Percentiles rank a stretch among this genome's conserved stretches.
These are phyloP conservation scores for Aphelenchoides avenae DNA, from an alignment of 1,140 invertebrate species.

Conservation along the genomic window DNA sequence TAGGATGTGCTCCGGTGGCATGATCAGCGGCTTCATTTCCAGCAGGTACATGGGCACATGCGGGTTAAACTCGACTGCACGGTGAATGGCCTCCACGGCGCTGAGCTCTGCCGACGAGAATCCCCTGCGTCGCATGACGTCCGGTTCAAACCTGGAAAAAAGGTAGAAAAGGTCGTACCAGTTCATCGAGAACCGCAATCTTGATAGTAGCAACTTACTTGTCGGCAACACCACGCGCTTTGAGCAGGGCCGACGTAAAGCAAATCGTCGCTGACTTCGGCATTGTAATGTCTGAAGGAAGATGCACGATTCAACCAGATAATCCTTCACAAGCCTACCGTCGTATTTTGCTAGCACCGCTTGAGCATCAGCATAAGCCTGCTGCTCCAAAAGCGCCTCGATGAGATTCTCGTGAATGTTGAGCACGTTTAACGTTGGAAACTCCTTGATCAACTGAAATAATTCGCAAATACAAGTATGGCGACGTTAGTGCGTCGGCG, in stretches of 20 bases:
- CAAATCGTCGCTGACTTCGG: conserved; percentile 95
- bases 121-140: conserved; percentile 79
- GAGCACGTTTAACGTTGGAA: conserved; percentile 86
- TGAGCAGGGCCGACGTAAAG: conserved; percentile 88
- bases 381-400: conserved; percentile 87
- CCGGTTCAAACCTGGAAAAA: conserved; percentile 70
- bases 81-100: conserved; percentile 90
- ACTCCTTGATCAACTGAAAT: conserved; percentile 81
- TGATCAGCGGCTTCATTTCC: conserved; percentile 88
- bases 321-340: conserved; percentile 58
- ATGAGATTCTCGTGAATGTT: conserved; percentile 97
- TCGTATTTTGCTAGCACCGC: conserved; percentile 93
- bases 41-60: conserved; percentile 95
- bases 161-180: conserved; percentile 6
- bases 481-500: not conserved
- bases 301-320: not conserved
- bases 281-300: conserved; percentile 74
- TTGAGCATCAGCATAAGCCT: conserved; percentile 92
- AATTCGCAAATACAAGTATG: not conserved
- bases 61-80: conserved; percentile 97
- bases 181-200: not conserved
- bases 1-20: conserved; percentile 92
- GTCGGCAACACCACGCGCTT: conserved; percentile 84
- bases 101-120: conserved; percentile 83
- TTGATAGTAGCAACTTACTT: conserved; percentile 70